Percentiles rank a stretch among this genome's conserved stretches.
Evolutionary conservation across 1,140 invertebrate genomes (phyloP).

Genomic region (Phocides pigmalion): DNA sequence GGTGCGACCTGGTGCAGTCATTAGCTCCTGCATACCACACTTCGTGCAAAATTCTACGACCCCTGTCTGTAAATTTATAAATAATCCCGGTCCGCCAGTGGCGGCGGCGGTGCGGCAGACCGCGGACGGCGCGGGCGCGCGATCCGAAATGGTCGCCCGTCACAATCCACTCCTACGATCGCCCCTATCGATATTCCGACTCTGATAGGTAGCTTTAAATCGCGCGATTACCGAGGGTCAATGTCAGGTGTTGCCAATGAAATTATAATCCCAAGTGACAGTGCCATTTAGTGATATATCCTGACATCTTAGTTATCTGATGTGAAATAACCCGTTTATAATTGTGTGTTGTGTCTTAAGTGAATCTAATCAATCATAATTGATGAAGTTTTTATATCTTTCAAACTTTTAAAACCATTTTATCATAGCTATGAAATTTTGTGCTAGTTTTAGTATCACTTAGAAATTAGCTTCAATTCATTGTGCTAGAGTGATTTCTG

Average conservation of each 20-base stretch:
- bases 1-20: conserved; percentile 67
- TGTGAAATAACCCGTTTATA: conserved; percentile 9
- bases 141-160: conserved; percentile 57
- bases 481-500: conserved; percentile 39
- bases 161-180: conserved; percentile 41
- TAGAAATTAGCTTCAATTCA: no score
- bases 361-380: background rate
- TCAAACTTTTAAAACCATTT: conserved; percentile 1
- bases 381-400: background rate
- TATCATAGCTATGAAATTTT: background rate
- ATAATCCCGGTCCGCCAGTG: conserved; percentile 79
- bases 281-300: conserved; percentile 17
- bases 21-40: conserved; percentile 70
- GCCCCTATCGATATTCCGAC: conserved; percentile 31
- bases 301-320: conserved; percentile 18
- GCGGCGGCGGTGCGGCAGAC: conserved; percentile 73
- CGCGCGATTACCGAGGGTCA: conserved; percentile 14
- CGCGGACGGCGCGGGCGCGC: conserved; percentile 80
- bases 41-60: conserved; percentile 81
- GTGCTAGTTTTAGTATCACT: background rate
- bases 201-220: conserved; percentile 32
- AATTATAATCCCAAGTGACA: conserved; percentile 38
- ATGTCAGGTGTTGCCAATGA: conserved; percentile 39
- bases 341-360: conserved; percentile 14
- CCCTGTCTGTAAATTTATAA: conserved; percentile 82